Evolutionary conservation across 2,888 invertebrate species (phyloP).

Genomic region (Esperia sulphurella): DNA sequence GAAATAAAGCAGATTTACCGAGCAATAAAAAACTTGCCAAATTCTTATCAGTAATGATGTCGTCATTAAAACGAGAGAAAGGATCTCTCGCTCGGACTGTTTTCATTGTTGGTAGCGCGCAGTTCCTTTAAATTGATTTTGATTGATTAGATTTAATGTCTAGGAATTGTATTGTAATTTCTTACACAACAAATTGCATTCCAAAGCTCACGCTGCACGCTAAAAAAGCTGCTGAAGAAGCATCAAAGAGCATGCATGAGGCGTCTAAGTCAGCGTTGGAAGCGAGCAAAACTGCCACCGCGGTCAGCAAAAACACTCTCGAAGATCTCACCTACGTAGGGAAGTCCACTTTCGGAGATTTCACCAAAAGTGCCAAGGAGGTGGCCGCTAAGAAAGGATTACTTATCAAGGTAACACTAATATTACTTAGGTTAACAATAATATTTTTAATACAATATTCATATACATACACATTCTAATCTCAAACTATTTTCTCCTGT

Average conservation of each 20-base stretch:
- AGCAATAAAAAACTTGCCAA: too few relatives aligned
- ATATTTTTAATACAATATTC: too few relatives aligned
- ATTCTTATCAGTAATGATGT: too few relatives aligned
- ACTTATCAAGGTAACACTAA: conserved; percentile 80
- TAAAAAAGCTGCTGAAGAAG: conserved; percentile 91
- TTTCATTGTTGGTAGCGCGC: too few relatives aligned
- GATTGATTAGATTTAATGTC: too few relatives aligned
- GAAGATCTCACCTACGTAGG: conserved; percentile 94
- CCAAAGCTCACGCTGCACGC: conserved; percentile 89
- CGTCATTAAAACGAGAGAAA: too few relatives aligned
- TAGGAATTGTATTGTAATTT: background rate
- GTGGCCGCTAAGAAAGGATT: conserved; percentile 91
- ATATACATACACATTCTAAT: too few relatives aligned
- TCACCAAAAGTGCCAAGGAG: conserved; percentile 95
- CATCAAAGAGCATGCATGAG: conserved; percentile 89
- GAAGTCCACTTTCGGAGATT: conserved; percentile 92
- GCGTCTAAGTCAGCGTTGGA: conserved; percentile 91
- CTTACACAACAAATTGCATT: background rate
- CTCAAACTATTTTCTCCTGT: too few relatives aligned
- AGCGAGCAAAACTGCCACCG: conserved; percentile 92
- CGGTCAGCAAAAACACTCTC: conserved; percentile 91
- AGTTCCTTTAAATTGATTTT: too few relatives aligned
- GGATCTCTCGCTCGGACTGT: too few relatives aligned
- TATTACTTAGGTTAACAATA: too few relatives aligned
- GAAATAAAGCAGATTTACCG: too few relatives aligned